Base-by-base conservation (phyloP, 2,797 vertebrate species). In the Mus minutoides region DNA sequence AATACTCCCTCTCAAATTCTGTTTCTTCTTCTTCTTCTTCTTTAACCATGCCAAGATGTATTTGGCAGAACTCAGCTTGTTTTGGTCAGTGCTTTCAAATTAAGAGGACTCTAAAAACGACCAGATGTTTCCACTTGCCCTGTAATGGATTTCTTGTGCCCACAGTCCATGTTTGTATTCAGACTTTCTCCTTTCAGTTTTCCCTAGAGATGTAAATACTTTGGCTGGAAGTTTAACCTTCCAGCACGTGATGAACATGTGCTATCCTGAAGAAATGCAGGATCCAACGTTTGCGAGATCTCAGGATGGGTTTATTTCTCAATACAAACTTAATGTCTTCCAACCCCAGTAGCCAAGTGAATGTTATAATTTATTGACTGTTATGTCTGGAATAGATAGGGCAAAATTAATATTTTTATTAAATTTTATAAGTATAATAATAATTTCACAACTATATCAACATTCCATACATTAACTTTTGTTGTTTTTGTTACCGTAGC, bases 51-150 rank as follows among this genome's bases (percentile, higher is more conserved):
- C 92, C 91, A 90, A 97, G 91, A 75, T 93, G 67, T 80, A 80
- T 94, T 93, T 96, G 93, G 91, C 95, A 90, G 96, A 95, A 91
- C 24, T 94, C 77, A 93, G 46, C 37, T 97, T 96, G 88, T 92
- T 98, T 96, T 96, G 92, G 93, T 97, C 94, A 96, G 88, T 88
- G 83, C 64, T 94, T 97, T 97, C 92, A 94, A 97, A 97, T 56
- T 78, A 95, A 93, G 29, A 90, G 88, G 26, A 90, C 86, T 90
- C 86, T 94, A 19, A 82, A 90, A 91, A 94, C 46, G 83, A 96
- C 84, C 95, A 97, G 92, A 90, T 96, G 96, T 96, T 96, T 96
- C 84, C 80, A 37, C 73, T 92, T 96, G 94, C 93, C 94, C 94
- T 76, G 37, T 88, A 90, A 89, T 52, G 89, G 80, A 43, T 96